Conservation (phyloP, 2,888 invertebrate species). For the Hirtodrosophila confusa region DNA sequence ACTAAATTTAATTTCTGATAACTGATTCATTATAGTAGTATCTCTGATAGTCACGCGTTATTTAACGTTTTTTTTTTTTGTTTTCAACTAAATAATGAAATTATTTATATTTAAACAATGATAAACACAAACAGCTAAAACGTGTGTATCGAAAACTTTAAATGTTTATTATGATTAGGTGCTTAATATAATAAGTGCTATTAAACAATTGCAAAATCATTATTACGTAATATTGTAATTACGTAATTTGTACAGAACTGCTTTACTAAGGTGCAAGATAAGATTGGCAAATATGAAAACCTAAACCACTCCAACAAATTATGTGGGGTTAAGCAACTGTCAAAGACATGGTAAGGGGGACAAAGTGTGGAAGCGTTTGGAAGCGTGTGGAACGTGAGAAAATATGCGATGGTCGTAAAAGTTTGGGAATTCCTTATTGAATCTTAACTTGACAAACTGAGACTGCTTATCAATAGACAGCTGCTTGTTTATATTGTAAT, state of each 20-base stretch:
- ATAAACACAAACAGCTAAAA: background rate
- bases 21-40: conserved; percentile 15
- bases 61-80: conserved; percentile 21
- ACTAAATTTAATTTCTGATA: conserved; percentile 9
- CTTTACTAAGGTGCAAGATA: conserved; percentile 15
- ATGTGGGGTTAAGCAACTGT: conserved; percentile 26
- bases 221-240: too few relatives aligned
- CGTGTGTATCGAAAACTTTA: background rate
- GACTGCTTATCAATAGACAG: conserved; percentile 12
- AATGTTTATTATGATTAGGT: background rate
- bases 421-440: conserved; percentile 28
- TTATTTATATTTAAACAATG: conserved; percentile 3
- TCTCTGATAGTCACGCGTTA: conserved; percentile 41
- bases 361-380: conserved; percentile 40
- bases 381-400: conserved; percentile 39
- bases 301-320: background rate
- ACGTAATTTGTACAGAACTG: background rate
- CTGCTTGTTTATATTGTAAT: conserved; percentile 4
- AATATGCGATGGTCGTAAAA: conserved; percentile 7
- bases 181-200: background rate
- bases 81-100: conserved; percentile 15
- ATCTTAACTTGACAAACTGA: background rate
- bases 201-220: background rate
- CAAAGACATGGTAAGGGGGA: conserved; percentile 33
- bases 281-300: conserved; percentile 8